Base-by-base conservation (phyloP, 2,888 invertebrate genomes). In the Thalpophila matura region DNA sequence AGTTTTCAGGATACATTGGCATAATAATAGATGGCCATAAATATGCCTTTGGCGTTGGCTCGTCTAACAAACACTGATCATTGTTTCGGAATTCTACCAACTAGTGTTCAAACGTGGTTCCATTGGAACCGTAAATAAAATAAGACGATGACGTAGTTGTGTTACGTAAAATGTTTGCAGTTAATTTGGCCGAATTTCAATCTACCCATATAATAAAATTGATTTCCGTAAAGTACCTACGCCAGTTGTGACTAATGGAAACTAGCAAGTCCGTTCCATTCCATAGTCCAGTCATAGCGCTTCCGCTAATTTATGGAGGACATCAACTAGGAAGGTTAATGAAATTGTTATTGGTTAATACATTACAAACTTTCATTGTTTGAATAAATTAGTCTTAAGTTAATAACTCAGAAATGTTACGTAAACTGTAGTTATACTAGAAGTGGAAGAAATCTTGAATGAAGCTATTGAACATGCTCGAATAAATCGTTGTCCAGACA, bases 161-260 rank as follows among this genome's bases (percentile, higher is more conserved):
- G 9, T 27, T 61, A 42, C 22, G 22, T 51, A 40, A 42, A 53
- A 51, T 42, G 10, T 31, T 42, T 42, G 40, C 35, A 49, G 43
- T 45, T 27, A 26, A 43, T 50, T 66, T 66, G 51, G 51, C 51
- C 14, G 33, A 40, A 51, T 6, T 47, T 60, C 70, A 69, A 69
- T 12, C 40, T 20, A 26, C 7, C n/a, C n/a, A n/a, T n/a, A n/a
- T n/a, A n/a, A n/a, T n/a, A n/a, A n/a, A n/a, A n/a, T n/a, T 33
- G n/a, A 61, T 65, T 18, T 18, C 54, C 26, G 16, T 20, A 27
- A 12, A 16, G 22, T 27, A n/a, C n/a, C n/a, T n/a, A 24, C 24
- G 37, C 24, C 24, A 18, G 18, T 33, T 27, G 12, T 33, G 9
- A 42, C 4, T 49, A 18, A 37, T 42, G 14, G 7, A 16, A 14